A percentile compares a stretch with the other conserved stretches of the same genome.
Evolutionary conservation across 2,797 vertebrate genomes (phyloP).

Genomic region (Chelon auratus): DNA sequence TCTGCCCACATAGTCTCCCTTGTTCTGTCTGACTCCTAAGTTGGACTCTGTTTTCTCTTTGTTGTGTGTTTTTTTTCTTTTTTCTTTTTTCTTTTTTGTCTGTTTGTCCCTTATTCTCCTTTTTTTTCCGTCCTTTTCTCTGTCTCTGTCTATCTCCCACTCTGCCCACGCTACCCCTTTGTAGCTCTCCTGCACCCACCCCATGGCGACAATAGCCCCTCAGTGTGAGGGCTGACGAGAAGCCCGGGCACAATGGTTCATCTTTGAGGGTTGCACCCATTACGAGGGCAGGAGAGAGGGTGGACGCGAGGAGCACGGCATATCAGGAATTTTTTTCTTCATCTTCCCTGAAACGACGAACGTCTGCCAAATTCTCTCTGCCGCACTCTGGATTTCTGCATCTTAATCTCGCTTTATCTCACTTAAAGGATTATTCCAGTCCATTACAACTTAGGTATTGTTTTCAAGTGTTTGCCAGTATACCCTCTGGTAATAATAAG

Average conservation of each 20-base stretch:
- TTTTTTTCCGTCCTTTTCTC: slow-evolving; percentile 44
- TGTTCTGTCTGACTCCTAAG: slow-evolving; percentile 59
- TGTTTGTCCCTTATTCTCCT: slow-evolving; percentile 56
- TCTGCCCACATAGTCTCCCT: slow-evolving; percentile 67
- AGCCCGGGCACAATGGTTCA: slow-evolving; percentile 65
- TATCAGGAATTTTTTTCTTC: slow-evolving; percentile 22
- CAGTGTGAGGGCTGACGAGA: slow-evolving; percentile 62
- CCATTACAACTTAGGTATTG: slow-evolving; percentile 1
- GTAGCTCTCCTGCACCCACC: slow-evolving; percentile 65
- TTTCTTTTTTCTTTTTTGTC: slow-evolving; percentile 41
- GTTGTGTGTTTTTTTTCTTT: slow-evolving; percentile 28
- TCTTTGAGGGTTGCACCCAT: slow-evolving; percentile 65
- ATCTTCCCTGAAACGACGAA: slow-evolving; percentile 46
- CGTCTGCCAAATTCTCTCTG: slow-evolving; percentile 27
- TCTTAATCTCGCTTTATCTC: slow-evolving; percentile 35
- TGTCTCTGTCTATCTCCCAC: slow-evolving; percentile 31
- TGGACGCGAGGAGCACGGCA: slow-evolving; percentile 8
- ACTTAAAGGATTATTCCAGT: slow-evolving; percentile 17
- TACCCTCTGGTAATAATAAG: slow-evolving; percentile 3
- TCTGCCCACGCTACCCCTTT: slow-evolving; percentile 46
- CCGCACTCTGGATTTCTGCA: slow-evolving; percentile 30
- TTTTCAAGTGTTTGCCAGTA: slow-evolving; percentile 5
- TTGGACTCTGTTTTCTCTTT: slow-evolving; percentile 56
- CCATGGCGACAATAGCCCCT: slow-evolving; percentile 69
- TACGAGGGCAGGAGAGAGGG: slow-evolving; percentile 47